Conservation (phyloP, 2,888 invertebrate genomes). For the Dicyrtomina minuta region DNA sequence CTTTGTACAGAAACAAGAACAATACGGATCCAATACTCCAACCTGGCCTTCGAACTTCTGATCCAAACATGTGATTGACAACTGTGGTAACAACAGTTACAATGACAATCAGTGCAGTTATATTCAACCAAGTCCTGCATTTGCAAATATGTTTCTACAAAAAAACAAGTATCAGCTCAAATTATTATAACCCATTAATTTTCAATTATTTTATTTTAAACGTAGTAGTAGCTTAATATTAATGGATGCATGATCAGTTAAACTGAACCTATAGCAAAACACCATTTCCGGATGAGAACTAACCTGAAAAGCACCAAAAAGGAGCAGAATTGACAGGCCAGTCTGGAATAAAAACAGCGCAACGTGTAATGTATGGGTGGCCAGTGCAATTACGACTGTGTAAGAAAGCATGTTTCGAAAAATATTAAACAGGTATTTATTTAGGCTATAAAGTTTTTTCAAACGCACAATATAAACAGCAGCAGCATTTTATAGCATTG, state of each 20-base stretch:
- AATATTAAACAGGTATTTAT: too few species aligned
- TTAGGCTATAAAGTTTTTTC: too few species aligned
- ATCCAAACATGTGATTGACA: background rate
- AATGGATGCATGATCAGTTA: too few species aligned
- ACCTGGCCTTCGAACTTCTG: background rate
- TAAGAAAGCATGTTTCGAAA: too few species aligned
- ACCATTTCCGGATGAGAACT: too few species aligned
- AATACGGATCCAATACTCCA: background rate
- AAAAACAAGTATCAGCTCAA: background rate
- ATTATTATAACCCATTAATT: background rate
- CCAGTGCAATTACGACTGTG: background rate
- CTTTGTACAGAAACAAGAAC: background rate
- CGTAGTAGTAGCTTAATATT: too few species aligned
- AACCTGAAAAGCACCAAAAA: conserved; percentile 9
- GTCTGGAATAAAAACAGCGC: background rate
- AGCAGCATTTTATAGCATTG: too few species aligned
- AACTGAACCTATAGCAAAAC: too few species aligned
- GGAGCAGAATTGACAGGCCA: background rate
- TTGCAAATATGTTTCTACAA: background rate
- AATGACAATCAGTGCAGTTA: background rate
- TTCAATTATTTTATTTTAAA: background rate
- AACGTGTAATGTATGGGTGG: background rate
- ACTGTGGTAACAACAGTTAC: background rate
- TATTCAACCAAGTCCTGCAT: conserved; percentile 1
- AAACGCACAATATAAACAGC: too few species aligned